Percentiles rank a stretch among this genome's conserved stretches.
These are phyloP conservation scores for Cheilosia urbana DNA, from an alignment of 2,888 invertebrate species.

Conservation along the genomic window DNA sequence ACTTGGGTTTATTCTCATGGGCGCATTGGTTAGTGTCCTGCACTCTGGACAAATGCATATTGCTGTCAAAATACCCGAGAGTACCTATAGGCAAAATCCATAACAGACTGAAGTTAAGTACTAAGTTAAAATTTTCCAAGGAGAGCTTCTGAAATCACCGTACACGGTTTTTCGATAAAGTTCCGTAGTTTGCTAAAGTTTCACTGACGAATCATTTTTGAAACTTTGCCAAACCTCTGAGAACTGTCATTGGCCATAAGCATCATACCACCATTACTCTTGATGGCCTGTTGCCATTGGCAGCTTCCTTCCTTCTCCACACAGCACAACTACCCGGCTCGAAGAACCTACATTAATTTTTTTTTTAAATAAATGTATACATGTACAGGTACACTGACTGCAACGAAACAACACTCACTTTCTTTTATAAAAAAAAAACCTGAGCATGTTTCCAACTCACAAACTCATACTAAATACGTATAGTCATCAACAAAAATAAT, in stretches of 20 bases:
- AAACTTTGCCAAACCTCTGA: background rate
- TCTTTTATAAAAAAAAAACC: slow-evolving; percentile 40
- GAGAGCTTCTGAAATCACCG: too few species aligned
- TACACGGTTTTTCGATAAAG: too few species aligned
- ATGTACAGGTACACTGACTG: slow-evolving; percentile 22
- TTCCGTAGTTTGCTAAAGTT: too few species aligned
- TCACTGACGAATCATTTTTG: background rate
- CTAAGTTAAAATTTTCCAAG: too few species aligned
- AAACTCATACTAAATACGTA: slow-evolving; percentile 26
- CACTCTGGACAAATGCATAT: too few species aligned
- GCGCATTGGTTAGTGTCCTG: too few species aligned
- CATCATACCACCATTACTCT: background rate
- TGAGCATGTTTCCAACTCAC: slow-evolving; percentile 26
- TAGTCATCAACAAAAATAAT: slow-evolving; percentile 34
- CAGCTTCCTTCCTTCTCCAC: background rate
- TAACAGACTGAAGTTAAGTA: too few species aligned
- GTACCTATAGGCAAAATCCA: too few species aligned
- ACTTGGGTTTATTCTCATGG: too few species aligned
- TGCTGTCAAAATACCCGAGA: too few species aligned
- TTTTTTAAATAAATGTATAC: slow-evolving; percentile 1
- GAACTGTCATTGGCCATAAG: background rate
- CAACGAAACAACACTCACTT: slow-evolving; percentile 17
- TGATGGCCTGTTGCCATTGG: background rate
- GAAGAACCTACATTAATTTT: slow-evolving; percentile 20
- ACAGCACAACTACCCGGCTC: background rate